phyloP scores from a whole-genome alignment of 2,797 vertebrate genomes.

The Phylloscopus collybita region DNA sequence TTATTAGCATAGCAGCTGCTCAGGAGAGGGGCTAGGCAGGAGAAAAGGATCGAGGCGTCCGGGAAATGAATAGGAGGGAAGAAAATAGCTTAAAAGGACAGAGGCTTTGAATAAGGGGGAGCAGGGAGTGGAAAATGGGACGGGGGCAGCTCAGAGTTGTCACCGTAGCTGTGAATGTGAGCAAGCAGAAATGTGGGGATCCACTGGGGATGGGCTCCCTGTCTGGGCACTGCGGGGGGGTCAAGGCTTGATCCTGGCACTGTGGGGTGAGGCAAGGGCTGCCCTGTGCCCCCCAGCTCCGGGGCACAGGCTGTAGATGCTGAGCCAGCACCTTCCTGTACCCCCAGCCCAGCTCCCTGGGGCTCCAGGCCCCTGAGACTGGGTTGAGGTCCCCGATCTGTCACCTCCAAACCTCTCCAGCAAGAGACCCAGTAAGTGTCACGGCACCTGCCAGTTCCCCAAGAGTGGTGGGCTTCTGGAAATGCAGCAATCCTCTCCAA shows the following conservation, averaged over 20 bases:
- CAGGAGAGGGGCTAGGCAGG: constrained; percentile 73
- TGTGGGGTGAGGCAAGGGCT: not conserved
- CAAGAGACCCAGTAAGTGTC: not conserved
- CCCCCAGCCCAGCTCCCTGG: not conserved
- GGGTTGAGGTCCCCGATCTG: not conserved
- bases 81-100: constrained; percentile 68
- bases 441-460: not conserved
- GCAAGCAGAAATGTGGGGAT: not conserved
- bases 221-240: not conserved
- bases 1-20: constrained; percentile 99
- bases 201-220: not conserved
- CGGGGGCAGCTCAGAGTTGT: not conserved
- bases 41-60: constrained; percentile 72
- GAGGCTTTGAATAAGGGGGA: constrained; percentile 62
- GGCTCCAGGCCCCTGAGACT: not conserved
- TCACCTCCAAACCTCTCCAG: not conserved
- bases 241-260: not conserved
- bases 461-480: not conserved
- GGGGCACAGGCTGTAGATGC: rapidly evolving
- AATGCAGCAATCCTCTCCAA: not conserved
- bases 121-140: constrained; percentile 38
- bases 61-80: constrained; percentile 74
- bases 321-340: not conserved
- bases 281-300: not conserved
- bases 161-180: constrained; percentile 26